Evolutionary conservation across 1,140 invertebrate species (phyloP), one percentile per base, ranked within the genome.

Genomic region (Drosophila mauritiana): DNA sequence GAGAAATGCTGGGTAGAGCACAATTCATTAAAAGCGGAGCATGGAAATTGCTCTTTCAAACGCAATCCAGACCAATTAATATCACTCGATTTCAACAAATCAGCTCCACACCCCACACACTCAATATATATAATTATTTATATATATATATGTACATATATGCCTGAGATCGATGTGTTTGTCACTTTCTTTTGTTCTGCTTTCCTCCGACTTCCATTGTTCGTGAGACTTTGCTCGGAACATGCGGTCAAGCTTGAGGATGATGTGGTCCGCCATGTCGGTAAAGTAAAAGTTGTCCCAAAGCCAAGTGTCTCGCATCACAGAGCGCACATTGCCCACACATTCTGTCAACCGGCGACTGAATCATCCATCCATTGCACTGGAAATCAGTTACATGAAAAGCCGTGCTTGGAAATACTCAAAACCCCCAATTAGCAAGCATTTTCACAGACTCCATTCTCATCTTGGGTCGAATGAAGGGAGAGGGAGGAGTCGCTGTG

Each of bases 151-250:
- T 22, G 3, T 22, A 22, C 20, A 22, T 22, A 22, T 22, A 22
- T 22, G 20, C 20, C 20, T 22, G 20, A 22, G 53, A 55, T 57
- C 27, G 40, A 46, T 51, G 34, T 59, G 25, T 59, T 45, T 77
- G 73, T 77, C 65, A 86, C 83, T 88, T 88, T 86, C 83, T 86
- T 83, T 79, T 88, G 83, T 88, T 86, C 78, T 88, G 62, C 48
- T 57, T 78, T 65, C 45, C 11, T 65, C 48, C 31, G 20, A 34
- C 34, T 46, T 31, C 43, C 37, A 76, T 79, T 70, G 61, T 76
- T 72, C 61, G 73, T 52, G 43, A 67, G 59, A 67, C 75, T 43
- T 77, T 73, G 17, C 49, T 69, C 27, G 51, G 67, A 69, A 73
- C 78, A 78, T 62, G 65, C 75, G 81, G 77, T 88, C 79, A 82